Conservation (phyloP, 1,140 invertebrate species). For the Arctopsyche grandis region DNA sequence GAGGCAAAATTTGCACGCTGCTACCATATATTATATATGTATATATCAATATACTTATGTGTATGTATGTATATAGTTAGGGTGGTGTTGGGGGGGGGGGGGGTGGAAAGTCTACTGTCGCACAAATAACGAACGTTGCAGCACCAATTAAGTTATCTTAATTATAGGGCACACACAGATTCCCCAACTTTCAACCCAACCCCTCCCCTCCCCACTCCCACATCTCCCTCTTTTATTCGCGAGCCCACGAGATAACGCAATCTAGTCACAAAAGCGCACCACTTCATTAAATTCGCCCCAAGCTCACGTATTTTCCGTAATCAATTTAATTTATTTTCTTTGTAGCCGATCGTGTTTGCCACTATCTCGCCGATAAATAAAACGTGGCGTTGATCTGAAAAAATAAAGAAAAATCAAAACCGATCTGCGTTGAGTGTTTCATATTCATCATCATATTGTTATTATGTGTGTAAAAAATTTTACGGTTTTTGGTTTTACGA, state of each 20-base stretch:
- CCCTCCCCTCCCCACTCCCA: not conserved
- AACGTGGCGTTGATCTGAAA: not conserved
- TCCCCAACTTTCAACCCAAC: not conserved
- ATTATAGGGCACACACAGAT: conserved; percentile 30
- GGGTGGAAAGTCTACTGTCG: too few species aligned
- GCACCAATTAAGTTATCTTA: conserved; percentile 42
- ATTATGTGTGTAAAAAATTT: too few species aligned
- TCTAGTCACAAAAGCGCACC: conserved; percentile 26
- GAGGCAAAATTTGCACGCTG: not conserved
- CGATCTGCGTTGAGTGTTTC: too few species aligned
- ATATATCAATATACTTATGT: not conserved
- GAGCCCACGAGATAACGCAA: not conserved
- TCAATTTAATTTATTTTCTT: conserved; percentile 12
- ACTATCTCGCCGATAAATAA: not conserved
- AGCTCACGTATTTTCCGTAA: not conserved
- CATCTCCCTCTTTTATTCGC: not conserved
- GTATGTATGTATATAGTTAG: not conserved
- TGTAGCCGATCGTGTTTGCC: not conserved
- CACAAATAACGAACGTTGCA: conserved; percentile 16
- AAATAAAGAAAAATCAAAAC: too few species aligned
- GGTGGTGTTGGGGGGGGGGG: too few species aligned
- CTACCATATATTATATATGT: not conserved
- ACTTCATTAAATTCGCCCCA: not conserved
- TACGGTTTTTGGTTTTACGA: too few species aligned
- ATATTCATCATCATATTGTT: too few species aligned